These are phyloP conservation scores for Thumatha senex DNA, from an alignment of 2,888 invertebrate species.

Conservation along the genomic window DNA sequence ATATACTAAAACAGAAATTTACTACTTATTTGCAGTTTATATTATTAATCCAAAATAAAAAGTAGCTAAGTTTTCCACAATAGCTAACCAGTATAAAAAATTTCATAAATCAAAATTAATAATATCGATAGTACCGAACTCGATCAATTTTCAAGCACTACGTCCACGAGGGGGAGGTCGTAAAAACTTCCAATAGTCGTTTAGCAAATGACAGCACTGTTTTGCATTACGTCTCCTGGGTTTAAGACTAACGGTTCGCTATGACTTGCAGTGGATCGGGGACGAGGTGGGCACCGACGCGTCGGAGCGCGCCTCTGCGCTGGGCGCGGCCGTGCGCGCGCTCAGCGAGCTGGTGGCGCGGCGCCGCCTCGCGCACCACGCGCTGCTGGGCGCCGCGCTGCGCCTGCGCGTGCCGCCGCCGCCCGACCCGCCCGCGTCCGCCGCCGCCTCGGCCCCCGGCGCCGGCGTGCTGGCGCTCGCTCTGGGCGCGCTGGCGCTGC, in stretches of 20 bases:
- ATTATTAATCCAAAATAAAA: too few relatives aligned
- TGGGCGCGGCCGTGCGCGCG: slow-evolving; percentile 63
- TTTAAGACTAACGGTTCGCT: not conserved
- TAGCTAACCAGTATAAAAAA: too few relatives aligned
- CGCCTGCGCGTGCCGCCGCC: slow-evolving; percentile 59
- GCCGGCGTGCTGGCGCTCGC: slow-evolving; percentile 36
- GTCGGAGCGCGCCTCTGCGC: slow-evolving; percentile 47
- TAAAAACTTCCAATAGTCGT: too few relatives aligned
- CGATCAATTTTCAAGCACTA: too few relatives aligned
- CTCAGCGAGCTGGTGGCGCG: slow-evolving; percentile 68
- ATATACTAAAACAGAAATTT: too few relatives aligned
- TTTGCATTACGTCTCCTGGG: too few relatives aligned
- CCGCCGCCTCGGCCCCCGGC: slow-evolving; percentile 62
- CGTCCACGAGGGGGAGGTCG: too few relatives aligned
- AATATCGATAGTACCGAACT: too few relatives aligned
- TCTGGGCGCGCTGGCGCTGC: slow-evolving; percentile 39
- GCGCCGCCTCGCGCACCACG: slow-evolving; percentile 65
- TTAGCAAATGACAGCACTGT: too few relatives aligned
- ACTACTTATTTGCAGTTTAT: too few relatives aligned
- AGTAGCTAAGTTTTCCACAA: too few relatives aligned
- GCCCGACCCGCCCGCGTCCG: slow-evolving; percentile 51
- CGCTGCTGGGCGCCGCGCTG: slow-evolving; percentile 68
- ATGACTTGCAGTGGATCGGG: slow-evolving; percentile 65
- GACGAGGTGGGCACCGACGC: slow-evolving; percentile 62
- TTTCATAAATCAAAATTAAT: too few relatives aligned